A percentile compares a stretch with the other conserved stretches of the same genome.
phyloP scores from a whole-genome alignment of 2,113 vertebrate genomes.

The Chionis minor region DNA sequence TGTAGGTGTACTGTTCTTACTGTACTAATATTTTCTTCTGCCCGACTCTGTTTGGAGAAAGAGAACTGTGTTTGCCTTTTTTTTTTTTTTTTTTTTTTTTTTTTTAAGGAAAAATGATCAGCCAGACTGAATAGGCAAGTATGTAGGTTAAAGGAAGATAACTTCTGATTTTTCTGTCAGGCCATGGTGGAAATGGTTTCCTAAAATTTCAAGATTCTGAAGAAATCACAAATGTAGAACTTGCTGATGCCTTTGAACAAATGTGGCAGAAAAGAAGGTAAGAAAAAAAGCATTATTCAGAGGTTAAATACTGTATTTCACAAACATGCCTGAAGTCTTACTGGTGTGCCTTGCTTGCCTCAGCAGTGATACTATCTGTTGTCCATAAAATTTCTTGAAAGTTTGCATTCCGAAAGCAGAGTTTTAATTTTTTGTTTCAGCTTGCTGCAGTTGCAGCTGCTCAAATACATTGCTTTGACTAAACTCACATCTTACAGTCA shows the following conservation, averaged over 20 bases:
- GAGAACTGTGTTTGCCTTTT: not conserved
- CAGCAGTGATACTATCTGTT: not conserved
- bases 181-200: slow-evolving; percentile 97
- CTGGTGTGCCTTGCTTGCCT: not conserved
- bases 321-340: not conserved
- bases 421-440: not conserved
- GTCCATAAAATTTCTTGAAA: not conserved
- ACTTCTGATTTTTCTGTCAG: slow-evolving; percentile 68
- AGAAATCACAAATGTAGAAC: slow-evolving; percentile 98
- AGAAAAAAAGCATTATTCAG: not conserved
- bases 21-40: not conserved
- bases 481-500: accelerated
- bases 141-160: not conserved
- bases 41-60: not conserved
- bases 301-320: not conserved
- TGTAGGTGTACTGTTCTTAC: not conserved
- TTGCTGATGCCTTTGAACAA: slow-evolving; percentile 97
- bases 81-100: not conserved
- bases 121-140: not conserved
- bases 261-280: slow-evolving; percentile 99
- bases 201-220: slow-evolving; percentile 99
- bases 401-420: not conserved
- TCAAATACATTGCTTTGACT: not conserved
- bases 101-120: not conserved
- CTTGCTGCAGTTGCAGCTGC: not conserved